phyloP scores from a whole-genome alignment of 2,113 vertebrate species.

The Ploceus nigricollis region DNA sequence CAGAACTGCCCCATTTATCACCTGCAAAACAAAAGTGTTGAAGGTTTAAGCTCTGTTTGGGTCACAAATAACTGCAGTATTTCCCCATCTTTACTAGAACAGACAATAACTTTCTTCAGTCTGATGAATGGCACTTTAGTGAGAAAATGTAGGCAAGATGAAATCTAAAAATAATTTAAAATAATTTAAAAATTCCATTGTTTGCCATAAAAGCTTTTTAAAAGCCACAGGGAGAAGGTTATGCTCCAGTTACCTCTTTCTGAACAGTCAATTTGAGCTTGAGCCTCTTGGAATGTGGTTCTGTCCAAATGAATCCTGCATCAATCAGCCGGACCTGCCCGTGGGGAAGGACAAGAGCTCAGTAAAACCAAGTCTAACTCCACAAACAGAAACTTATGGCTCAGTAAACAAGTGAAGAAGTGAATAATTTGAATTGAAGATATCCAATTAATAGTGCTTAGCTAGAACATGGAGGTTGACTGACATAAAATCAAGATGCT shows the following conservation, averaged over 20 bases:
- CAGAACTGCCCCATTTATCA: conserved; percentile 93
- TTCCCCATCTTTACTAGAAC: not conserved
- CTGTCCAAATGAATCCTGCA: conserved; percentile 96
- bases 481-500: not conserved
- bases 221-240: not conserved
- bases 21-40: conserved; percentile 69
- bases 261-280: conserved; percentile 95
- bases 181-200: not conserved
- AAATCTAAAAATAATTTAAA: not conserved
- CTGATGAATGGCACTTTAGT: not conserved
- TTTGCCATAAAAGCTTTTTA: not conserved
- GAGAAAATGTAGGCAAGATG: not conserved
- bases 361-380: not conserved
- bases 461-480: not conserved
- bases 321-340: conserved; percentile 91
- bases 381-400: not conserved
- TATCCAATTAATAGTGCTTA: not conserved
- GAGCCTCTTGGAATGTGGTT: conserved; percentile 96
- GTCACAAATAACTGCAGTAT: not conserved
- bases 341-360: not conserved
- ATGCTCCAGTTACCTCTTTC: conserved; percentile 84
- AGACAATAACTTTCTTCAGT: not conserved
- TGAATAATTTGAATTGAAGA: not conserved
- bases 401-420: not conserved
- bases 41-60: not conserved